Evolutionary conservation across 2,797 vertebrate genomes (phyloP), one percentile per base, ranked within the genome.

Genomic region (Sarcoramphus papa): DNA sequence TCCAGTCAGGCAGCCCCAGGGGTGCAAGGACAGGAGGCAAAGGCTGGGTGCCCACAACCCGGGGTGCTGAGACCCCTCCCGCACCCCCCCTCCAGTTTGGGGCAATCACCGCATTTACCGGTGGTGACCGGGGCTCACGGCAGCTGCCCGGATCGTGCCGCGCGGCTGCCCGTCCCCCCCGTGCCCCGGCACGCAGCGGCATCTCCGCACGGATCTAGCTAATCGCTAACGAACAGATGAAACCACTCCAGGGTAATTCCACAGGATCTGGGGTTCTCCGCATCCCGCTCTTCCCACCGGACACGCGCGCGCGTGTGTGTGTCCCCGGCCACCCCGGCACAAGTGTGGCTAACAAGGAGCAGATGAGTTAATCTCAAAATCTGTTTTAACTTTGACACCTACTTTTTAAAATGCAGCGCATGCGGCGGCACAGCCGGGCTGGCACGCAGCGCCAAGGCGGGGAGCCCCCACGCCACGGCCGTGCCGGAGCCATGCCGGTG

Each of bases 331-430:
- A 27, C 67, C 69, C n/a, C 37, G 7, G 92, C 70, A 65, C 74
- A 33, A 88, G 70, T 7, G 28, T 12, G 83, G 85, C 92, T 89
- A 91, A 81, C 47, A 33, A 85, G 81, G 81, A 95, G 85, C 78
- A 90, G 95, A 86, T 31, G 77, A 84, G 83, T 75, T 82, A 59
- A 96, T 80, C 93, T 59, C 91, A 62, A 82, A 78, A 90, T 92
- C 92, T 94, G 93, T 45, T 96, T 93, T 91, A 95, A 96, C 95
- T 97, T 93, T 85, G 75, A 90, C 86, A 89, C 79, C 84, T 41
- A 73, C 79, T 79, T 53, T 50, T 78, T 23, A 56, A 72, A 84
- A 60, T 7, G 62, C 2, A 9, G 62, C 10, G 40, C 75, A 25
- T 11, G 6, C 35, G 25, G 79, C 15, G 6, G 56, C 14, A 2